Evolutionary conservation across 1,140 invertebrate genomes (phyloP).

Genomic region (Dreissena polymorpha): DNA sequence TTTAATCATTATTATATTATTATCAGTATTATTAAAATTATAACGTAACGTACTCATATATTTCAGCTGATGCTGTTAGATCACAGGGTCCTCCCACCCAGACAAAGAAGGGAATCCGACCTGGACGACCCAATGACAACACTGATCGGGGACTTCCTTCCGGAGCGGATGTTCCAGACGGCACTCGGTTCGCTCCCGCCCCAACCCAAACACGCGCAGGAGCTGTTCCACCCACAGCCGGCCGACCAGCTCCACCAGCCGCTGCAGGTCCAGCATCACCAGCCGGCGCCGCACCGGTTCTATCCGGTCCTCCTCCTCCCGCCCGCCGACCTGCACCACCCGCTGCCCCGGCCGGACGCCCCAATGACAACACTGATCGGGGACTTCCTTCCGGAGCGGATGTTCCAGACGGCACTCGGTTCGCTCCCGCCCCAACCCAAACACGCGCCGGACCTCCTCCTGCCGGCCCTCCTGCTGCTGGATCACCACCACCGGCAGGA

Average conservation of each 20-base stretch:
- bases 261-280: not conserved
- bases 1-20: too few species aligned
- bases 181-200: not conserved
- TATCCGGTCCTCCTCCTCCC: slow-evolving; percentile 15
- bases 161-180: slow-evolving; percentile 37
- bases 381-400: slow-evolving; percentile 37
- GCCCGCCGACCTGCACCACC: not conserved
- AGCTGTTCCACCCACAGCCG: not conserved
- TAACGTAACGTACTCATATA: not conserved
- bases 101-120: slow-evolving; percentile 29
- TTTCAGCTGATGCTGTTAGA: slow-evolving; percentile 39
- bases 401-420: slow-evolving; percentile 26
- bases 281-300: not conserved
- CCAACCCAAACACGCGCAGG: not conserved
- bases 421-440: not conserved
- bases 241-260: not conserved
- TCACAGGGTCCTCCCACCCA: slow-evolving; percentile 42
- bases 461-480: not conserved
- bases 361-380: slow-evolving; percentile 28
- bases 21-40: too few species aligned
- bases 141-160: slow-evolving; percentile 27
- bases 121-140: slow-evolving; percentile 31
- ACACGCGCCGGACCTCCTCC: not conserved
- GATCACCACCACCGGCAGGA: slow-evolving; percentile 4
- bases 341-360: not conserved